These are phyloP conservation scores for Nymphalis io DNA, from an alignment of 1,140 invertebrate species.

Conservation along the genomic window DNA sequence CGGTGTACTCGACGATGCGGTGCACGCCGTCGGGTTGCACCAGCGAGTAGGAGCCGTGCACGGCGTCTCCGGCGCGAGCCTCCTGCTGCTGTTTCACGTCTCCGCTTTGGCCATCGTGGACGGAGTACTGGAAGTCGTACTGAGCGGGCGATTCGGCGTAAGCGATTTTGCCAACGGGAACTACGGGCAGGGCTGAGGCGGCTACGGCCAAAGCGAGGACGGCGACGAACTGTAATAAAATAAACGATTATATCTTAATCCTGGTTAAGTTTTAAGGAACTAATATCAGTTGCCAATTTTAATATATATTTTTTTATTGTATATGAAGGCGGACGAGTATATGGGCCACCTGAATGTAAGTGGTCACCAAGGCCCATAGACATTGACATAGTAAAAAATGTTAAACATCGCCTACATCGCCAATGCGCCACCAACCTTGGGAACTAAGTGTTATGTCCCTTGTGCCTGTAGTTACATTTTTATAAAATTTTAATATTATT, in stretches of 20 bases:
- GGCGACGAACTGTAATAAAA: constrained; percentile 52
- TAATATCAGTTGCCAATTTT: too few relatives aligned
- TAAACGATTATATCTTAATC: neutral
- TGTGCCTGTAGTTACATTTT: too few relatives aligned
- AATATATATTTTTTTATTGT: too few relatives aligned
- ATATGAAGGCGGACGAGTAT: too few relatives aligned
- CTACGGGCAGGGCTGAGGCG: constrained; percentile 52
- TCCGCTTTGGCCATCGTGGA: constrained; percentile 82
- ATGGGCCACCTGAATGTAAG: too few relatives aligned
- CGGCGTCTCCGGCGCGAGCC: constrained; percentile 80
- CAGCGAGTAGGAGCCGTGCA: constrained; percentile 83
- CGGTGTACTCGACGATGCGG: constrained; percentile 84
- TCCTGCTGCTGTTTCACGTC: constrained; percentile 66
- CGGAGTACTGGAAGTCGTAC: constrained; percentile 84
- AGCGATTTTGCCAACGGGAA: constrained; percentile 50
- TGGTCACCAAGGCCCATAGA: too few relatives aligned
- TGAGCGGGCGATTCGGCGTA: constrained; percentile 82
- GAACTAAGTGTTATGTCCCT: too few relatives aligned
- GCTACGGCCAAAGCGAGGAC: constrained; percentile 56
- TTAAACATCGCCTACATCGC: too few relatives aligned
- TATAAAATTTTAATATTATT: too few relatives aligned
- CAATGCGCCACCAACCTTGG: too few relatives aligned
- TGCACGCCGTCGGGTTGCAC: constrained; percentile 80
- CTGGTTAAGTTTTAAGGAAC: too few relatives aligned
- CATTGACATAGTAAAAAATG: too few relatives aligned